These are phyloP conservation scores for Rhagoletis pomonella DNA, from an alignment of 1,140 invertebrate species.

Conservation along the genomic window DNA sequence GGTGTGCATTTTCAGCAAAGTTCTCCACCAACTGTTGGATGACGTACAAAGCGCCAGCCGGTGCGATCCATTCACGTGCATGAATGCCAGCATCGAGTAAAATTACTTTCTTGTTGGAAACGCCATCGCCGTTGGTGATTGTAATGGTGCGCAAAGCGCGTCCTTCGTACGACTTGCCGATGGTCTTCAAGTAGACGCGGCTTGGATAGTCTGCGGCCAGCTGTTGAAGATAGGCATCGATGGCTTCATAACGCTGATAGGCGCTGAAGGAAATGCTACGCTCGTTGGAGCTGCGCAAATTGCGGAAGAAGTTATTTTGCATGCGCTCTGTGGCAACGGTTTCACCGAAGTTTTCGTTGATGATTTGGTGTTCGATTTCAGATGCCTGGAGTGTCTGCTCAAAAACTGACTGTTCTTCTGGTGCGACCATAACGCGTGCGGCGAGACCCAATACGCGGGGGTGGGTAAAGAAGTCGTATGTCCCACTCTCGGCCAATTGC, in stretches of 20 bases:
- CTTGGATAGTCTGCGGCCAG: slow-evolving; percentile 75
- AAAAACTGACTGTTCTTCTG: slow-evolving; percentile 64
- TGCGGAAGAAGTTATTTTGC: slow-evolving; percentile 49
- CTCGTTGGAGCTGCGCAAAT: slow-evolving; percentile 54
- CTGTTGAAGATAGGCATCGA: slow-evolving; percentile 76
- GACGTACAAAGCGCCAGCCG: slow-evolving; percentile 79
- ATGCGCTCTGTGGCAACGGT: slow-evolving; percentile 43
- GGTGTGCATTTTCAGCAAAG: slow-evolving; percentile 71
- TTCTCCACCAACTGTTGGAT: slow-evolving; percentile 79
- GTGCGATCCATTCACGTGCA: slow-evolving; percentile 84
- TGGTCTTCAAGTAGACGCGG: slow-evolving; percentile 72
- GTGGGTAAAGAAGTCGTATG: slow-evolving; percentile 68
- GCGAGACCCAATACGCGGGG: slow-evolving; percentile 60
- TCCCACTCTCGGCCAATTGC: slow-evolving; percentile 60
- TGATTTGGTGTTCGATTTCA: slow-evolving; percentile 58
- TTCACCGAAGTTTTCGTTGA: slow-evolving; percentile 63
- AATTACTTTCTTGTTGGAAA: slow-evolving; percentile 75
- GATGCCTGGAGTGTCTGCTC: slow-evolving; percentile 62
- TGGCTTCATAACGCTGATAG: slow-evolving; percentile 72
- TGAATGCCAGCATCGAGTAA: slow-evolving; percentile 78
- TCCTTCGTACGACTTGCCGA: slow-evolving; percentile 75
- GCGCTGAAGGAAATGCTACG: slow-evolving; percentile 63
- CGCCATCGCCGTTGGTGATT: slow-evolving; percentile 74
- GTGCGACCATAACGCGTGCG: slow-evolving; percentile 66
- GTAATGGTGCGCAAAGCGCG: slow-evolving; percentile 76